Evolutionary conservation across 1,140 invertebrate genomes (phyloP), one percentile per base, ranked within the genome.

Genomic region (Papilio xuthus): DNA sequence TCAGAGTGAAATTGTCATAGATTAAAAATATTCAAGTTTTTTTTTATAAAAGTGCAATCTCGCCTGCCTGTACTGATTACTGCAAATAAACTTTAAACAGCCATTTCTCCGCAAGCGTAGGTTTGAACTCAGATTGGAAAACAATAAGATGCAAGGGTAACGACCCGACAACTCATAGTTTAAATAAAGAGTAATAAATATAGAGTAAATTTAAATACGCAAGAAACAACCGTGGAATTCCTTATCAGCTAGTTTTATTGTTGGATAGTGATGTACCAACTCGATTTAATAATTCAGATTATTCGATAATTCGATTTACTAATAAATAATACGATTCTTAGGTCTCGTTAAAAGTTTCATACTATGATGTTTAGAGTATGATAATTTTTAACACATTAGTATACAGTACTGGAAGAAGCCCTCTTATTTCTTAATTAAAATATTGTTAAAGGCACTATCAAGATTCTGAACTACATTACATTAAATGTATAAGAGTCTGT

Each of bases 161-260:
- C 26, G 60, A n/a, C 9, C 50, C 20, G 26, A 12, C 47, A 23
- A 28, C 23, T 67, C 60, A 56, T 74, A 32, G 47, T 74, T 47
- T 50, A 50, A 26, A 18, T 50, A 50, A 74, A 75, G 6, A 76
- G 56, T 26, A 76, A 76, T 63, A 76, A 76, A 76, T 76, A 76
- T 18, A 60, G 32, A 32, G 56, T 76, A 76, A 76, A 76, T 63
- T 76, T 63, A 76, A 76, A 60, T 63, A 76, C 56, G 56, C 53
- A 63, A 76, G 74, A 76, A 76, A 76, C 74, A 76, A 76, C 53
- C 74, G 74, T 76, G 74, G 74, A 60, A 76, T 76, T 63, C 74
- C 74, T 76, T 76, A 76, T 76, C 74, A 60, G 53, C 23, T n/a
- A 37, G 56, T 76, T 74, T 74, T 53, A 56, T 63, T 60, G 50